These are phyloP conservation scores for Epicauta chinensis DNA, from an alignment of 1,140 invertebrate genomes.

Conservation along the genomic window DNA sequence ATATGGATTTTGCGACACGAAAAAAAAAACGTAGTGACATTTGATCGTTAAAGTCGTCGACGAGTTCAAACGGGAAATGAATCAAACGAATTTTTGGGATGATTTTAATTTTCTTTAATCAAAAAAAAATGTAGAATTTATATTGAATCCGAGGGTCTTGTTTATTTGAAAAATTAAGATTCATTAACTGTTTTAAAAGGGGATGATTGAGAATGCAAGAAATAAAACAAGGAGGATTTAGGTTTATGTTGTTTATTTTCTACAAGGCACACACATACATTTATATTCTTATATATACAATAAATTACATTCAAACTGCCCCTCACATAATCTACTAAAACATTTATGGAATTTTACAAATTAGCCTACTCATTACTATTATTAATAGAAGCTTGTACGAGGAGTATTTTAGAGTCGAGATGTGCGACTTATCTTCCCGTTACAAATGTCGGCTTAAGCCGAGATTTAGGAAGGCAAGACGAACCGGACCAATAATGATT, in stretches of 20 bases:
- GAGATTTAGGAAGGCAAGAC: too few relatives aligned
- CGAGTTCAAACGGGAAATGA: neutral
- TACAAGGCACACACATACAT: constrained; percentile 44
- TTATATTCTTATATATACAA: constrained; percentile 44
- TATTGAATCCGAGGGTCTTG: constrained; percentile 12
- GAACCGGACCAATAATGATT: too few relatives aligned
- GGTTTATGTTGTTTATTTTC: constrained; percentile 30
- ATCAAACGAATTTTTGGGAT: neutral
- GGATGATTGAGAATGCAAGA: too few relatives aligned
- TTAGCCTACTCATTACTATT: constrained; percentile 9
- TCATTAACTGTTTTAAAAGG: constrained; percentile 8
- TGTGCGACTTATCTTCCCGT: too few relatives aligned
- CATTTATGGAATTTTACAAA: neutral
- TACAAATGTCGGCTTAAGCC: too few relatives aligned
- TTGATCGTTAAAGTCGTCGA: too few relatives aligned
- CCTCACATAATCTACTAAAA: constrained; percentile 12
- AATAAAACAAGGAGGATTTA: neutral
- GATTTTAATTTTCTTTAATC: constrained; percentile 19
- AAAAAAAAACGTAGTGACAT: too few relatives aligned
- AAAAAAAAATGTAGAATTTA: constrained; percentile 20
- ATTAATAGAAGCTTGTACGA: too few relatives aligned
- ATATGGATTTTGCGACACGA: too few relatives aligned
- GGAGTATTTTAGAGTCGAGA: too few relatives aligned
- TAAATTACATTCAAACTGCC: constrained; percentile 37
- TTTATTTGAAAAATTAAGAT: constrained; percentile 21